Evolutionary conservation across 2,888 invertebrate genomes (phyloP).

Genomic region (Drosophila bunnanda): DNA sequence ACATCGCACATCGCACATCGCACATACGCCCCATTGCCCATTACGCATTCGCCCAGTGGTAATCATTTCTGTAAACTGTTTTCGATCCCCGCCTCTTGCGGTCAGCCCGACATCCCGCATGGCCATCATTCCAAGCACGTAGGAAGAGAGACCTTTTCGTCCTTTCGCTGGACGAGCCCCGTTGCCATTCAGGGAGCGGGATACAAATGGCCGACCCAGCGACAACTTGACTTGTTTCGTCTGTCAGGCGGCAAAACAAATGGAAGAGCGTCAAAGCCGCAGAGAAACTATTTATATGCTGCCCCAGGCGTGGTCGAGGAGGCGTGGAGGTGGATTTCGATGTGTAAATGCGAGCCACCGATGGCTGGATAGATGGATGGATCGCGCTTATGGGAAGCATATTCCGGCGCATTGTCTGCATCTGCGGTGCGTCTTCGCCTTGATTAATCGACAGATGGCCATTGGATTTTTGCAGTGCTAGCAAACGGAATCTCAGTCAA

Average conservation of each 20-base stretch:
- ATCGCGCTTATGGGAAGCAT: conserved; percentile 51
- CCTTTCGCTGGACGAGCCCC: conserved; percentile 27
- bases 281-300: conserved; percentile 69
- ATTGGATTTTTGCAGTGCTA: conserved; percentile 60
- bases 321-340: conserved; percentile 17
- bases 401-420: conserved; percentile 60
- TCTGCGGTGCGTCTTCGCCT: conserved; percentile 49
- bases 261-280: conserved; percentile 53
- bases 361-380: conserved; percentile 27
- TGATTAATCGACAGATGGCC: conserved; percentile 67
- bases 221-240: conserved; percentile 59
- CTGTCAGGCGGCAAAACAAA: conserved; percentile 65
- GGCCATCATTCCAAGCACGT: conserved; percentile 53
- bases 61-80: conserved; percentile 75
- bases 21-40: conserved; percentile 67
- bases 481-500: conserved; percentile 63
- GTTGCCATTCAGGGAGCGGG: conserved; percentile 18
- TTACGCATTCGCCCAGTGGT: conserved; percentile 70
- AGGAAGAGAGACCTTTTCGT: conserved; percentile 48
- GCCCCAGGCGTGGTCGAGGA: conserved; percentile 14
- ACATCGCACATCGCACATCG: conserved; percentile 54
- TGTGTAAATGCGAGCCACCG: conserved; percentile 16
- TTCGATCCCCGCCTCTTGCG: conserved; percentile 57
- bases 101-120: conserved; percentile 14
- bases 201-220: conserved; percentile 34